Evolutionary conservation across 2,797 vertebrate species (phyloP), one percentile per base, ranked within the genome.

Genomic region (Characodon lateralis): DNA sequence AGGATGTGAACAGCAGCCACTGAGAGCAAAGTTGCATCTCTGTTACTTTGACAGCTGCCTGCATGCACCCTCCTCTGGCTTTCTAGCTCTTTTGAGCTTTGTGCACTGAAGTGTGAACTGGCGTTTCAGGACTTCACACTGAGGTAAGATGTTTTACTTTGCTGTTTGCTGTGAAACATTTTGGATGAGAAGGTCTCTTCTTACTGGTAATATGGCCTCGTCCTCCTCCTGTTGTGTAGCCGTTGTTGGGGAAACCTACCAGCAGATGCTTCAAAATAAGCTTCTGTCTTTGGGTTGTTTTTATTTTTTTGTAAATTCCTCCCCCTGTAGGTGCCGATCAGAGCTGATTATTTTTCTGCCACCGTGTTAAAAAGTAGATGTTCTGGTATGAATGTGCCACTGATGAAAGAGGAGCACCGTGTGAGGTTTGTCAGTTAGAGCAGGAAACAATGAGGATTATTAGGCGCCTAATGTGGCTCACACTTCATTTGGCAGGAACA

Each of bases 401-500:
- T 22, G 71, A 48, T 63, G 31, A 43, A n/a, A 77, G 70, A 1
- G 46, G 50, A 13, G 46, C 61, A 10, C 6, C 1, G 1, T 72
- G 71, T 66, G 20, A 9, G 50, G 68, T 87, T 58, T 87, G 82
- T 86, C 74, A 1, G 72, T 73, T 83, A 58, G 69, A 63, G 83
- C 20, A 22, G 80, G 82, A 77, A n/a, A 87, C 86, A 89, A 85
- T 84, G 73, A 83, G 82, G 83, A 80, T 88, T 83, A 71, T 88
- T 78, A 79, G 82, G 88, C 73, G 89, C 86, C 59, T 79, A 84
- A 88, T 92, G 56, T 79, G 51, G 24, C 51, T 79, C 76, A 70
- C 90, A 89, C 89, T 92, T 91, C 76, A 88, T 89, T 93, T 89
- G 86, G 81, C 90, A 82, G 78, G 85, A 85, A 91, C 90, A 93